These are phyloP conservation scores for Rhaphigaster nebulosa DNA, from an alignment of 2,888 invertebrate genomes.

Conservation along the genomic window DNA sequence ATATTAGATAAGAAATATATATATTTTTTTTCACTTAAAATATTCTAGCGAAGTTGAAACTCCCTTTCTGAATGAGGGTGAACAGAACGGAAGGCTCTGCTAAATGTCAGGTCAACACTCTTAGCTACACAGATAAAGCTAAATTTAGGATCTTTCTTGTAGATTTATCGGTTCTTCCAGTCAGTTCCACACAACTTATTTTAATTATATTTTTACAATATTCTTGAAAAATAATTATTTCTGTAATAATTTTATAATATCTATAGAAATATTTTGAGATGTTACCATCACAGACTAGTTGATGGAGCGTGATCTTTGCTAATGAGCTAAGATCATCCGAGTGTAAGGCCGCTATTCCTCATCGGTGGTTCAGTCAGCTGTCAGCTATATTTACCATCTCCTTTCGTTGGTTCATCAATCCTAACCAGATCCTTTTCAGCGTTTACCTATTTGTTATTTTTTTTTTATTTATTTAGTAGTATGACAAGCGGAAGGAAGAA, in stretches of 20 bases:
- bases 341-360: neutral
- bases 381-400: too few relatives aligned
- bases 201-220: neutral
- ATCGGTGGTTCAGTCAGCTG: neutral
- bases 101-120: conserved; percentile 16
- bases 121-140: neutral
- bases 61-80: neutral
- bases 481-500: too few relatives aligned
- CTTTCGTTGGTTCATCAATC: neutral
- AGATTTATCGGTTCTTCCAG: neutral
- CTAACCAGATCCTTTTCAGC: neutral
- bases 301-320: neutral
- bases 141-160: neutral
- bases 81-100: neutral
- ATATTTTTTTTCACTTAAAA: too few relatives aligned
- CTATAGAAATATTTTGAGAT: neutral
- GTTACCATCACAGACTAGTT: neutral
- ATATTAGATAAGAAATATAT: neutral
- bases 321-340: neutral
- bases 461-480: neutral
- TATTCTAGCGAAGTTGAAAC: neutral
- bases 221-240: neutral
- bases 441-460: neutral
- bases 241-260: neutral
- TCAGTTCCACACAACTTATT: neutral